A percentile compares a stretch with the other conserved stretches of the same genome.
These are phyloP conservation scores for Neoarius graeffei DNA, from an alignment of 2,113 vertebrate species.

Conservation along the genomic window DNA sequence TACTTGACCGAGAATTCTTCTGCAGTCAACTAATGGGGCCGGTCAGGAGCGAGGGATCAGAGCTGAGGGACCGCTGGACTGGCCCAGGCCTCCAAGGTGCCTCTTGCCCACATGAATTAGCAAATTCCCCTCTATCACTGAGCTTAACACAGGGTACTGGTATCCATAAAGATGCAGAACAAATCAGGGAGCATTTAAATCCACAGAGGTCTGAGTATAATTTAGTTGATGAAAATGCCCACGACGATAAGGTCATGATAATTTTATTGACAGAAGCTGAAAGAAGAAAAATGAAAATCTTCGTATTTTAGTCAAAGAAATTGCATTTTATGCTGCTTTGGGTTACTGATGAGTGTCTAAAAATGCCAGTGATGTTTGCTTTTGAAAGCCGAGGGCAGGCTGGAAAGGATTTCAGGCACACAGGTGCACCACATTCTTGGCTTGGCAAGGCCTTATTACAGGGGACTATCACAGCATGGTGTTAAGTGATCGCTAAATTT, in stretches of 20 bases:
- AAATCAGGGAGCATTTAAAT: neutral
- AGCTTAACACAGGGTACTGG: constrained; percentile 22
- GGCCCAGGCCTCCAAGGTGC: constrained; percentile 64
- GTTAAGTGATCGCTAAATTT: constrained; percentile 39
- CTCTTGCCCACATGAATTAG: constrained; percentile 73
- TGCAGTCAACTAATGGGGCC: constrained; percentile 67
- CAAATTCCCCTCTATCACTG: constrained; percentile 64
- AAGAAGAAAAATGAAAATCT: neutral
- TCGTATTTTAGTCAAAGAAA: neutral
- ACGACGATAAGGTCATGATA: neutral
- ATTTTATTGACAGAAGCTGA: neutral
- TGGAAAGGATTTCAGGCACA: constrained; percentile 32
- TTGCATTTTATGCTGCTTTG: neutral
- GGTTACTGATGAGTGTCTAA: neutral
- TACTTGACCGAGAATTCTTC: constrained; percentile 73
- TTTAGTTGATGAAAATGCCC: neutral
- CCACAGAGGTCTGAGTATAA: neutral
- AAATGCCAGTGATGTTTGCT: constrained; percentile 18
- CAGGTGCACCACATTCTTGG: constrained; percentile 51
- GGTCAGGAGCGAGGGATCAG: constrained; percentile 63
- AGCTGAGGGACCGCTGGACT: constrained; percentile 37
- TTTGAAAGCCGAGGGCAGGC: constrained; percentile 12
- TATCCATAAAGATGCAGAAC: constrained; percentile 12
- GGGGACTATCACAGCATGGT: constrained; percentile 32
- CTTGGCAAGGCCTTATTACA: constrained; percentile 33